These are phyloP conservation scores for Pterocles orientalis DNA, from an alignment of 2,113 vertebrate genomes.

Conservation along the genomic window DNA sequence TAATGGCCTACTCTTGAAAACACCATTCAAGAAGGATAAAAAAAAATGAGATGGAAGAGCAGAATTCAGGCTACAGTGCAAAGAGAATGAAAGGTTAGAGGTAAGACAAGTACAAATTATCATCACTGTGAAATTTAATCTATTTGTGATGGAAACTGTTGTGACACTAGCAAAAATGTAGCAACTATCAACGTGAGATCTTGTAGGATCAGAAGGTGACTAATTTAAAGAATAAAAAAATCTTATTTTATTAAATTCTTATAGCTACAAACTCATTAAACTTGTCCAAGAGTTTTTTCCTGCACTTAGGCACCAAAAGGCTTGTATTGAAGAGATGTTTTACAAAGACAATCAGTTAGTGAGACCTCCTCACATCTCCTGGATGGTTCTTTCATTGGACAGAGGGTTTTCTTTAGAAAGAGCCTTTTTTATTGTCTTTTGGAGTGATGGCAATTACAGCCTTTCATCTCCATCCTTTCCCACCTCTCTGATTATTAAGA, in stretches of 20 bases:
- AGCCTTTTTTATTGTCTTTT: not conserved
- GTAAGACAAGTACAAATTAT: not conserved
- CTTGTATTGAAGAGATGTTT: fast-evolving
- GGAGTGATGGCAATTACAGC: not conserved
- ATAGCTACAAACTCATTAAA: not conserved
- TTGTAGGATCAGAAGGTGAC: not conserved
- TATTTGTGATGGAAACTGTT: not conserved
- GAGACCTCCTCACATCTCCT: not conserved
- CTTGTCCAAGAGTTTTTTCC: not conserved
- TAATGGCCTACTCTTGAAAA: not conserved
- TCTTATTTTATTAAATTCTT: not conserved
- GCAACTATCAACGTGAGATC: not conserved
- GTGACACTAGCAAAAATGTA: not conserved
- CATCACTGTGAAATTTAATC: not conserved
- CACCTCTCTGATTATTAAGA: not conserved
- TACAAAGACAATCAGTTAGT: not conserved
- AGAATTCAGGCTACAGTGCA: not conserved
- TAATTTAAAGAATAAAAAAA: not conserved
- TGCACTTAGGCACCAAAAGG: not conserved
- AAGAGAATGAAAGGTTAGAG: not conserved
- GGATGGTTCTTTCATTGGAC: not conserved
- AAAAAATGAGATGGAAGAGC: not conserved
- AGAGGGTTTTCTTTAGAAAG: not conserved
- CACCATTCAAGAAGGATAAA: not conserved
- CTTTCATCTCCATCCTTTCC: not conserved